Percentiles rank a stretch among this genome's conserved stretches.
These are phyloP conservation scores for Pseudomyrmex concolor DNA, from an alignment of 1,140 invertebrate genomes.

Conservation along the genomic window DNA sequence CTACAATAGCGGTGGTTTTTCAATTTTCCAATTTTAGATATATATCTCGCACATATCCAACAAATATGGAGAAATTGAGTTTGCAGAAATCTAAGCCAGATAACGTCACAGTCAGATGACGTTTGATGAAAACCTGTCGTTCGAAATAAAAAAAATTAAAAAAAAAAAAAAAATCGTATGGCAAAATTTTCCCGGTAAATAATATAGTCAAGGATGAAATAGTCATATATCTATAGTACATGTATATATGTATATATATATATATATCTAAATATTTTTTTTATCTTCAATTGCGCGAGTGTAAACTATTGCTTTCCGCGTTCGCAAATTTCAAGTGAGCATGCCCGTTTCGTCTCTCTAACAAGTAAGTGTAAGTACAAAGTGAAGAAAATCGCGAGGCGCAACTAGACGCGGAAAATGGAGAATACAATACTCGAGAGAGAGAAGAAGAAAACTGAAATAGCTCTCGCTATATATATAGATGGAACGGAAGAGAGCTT, in stretches of 20 bases:
- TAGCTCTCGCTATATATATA: slow-evolving; percentile 1
- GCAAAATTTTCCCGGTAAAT: not conserved
- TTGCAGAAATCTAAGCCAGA: slow-evolving; percentile 5
- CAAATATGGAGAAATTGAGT: slow-evolving; percentile 20
- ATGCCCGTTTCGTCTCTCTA: slow-evolving; percentile 10
- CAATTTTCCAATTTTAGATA: slow-evolving; percentile 40
- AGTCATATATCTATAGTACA: not conserved
- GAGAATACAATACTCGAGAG: slow-evolving; percentile 8
- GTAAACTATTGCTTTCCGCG: slow-evolving; percentile 19
- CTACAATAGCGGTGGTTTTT: not conserved
- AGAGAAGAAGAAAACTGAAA: slow-evolving; percentile 42
- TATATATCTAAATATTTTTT: not conserved
- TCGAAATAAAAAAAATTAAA: no score
- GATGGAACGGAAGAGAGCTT: slow-evolving; percentile 1
- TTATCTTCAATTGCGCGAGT: not conserved
- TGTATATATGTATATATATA: no score
- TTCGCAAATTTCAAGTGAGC: not conserved
- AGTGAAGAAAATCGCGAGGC: slow-evolving; percentile 43
- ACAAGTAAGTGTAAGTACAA: slow-evolving; percentile 32
- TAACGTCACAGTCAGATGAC: not conserved
- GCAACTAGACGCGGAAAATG: slow-evolving; percentile 7
- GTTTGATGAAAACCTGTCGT: not conserved
- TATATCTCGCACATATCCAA: slow-evolving; percentile 9
- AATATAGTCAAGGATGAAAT: slow-evolving; percentile 7
- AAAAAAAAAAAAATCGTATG: not conserved